Evolutionary conservation across 2,113 vertebrate genomes (phyloP), one percentile per base, ranked within the genome.

Genomic region (Etheostoma cragini): DNA sequence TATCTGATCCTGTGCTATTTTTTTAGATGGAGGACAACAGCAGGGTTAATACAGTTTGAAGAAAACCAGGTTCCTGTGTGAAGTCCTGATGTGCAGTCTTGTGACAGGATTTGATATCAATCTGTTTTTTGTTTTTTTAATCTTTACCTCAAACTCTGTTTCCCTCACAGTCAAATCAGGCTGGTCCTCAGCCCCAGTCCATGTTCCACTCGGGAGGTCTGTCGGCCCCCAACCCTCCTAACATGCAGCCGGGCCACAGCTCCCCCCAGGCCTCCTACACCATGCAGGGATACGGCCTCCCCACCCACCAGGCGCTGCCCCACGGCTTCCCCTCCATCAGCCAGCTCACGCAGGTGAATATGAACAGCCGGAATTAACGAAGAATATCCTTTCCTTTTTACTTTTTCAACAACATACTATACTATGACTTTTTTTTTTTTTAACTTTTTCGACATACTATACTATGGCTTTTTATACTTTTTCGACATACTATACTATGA

Each of bases 261-360:
- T 96, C 96, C 52, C 96, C 96, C 2, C 96, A 97, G 91, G 96
- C 94, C 88, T 94, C 95, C 64, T 96, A 96, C 90, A 74, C 95
- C 19, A 90, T 95, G 81, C 95, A 96, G 67, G 95, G 96, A n/a
- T 97, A 96, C 86, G 89, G 95, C 82, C 94, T 97, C 69, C 92
- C 95, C 38, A 86, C 94, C 61, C 96, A 95, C 85, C 96, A 96
- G 93, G 91, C 93, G 74, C 91, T 96, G 66, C 72, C 86, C 4
- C 93, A 94, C 49, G 77, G 87, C 74, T 94, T 92, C 88, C 49
- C 87, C 10, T 71, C 83, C 1, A 67, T 94, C 73, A 69, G 93
- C 56, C 93, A 92, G 72, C 92, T 94, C 56, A 66, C 93, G 49
- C 93, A 94, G 93, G 94, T 94, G 33, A 65, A 5, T 17, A 22